Evolutionary conservation across 2,888 invertebrate species (phyloP).

Genomic region (Sphinx pinastri): DNA sequence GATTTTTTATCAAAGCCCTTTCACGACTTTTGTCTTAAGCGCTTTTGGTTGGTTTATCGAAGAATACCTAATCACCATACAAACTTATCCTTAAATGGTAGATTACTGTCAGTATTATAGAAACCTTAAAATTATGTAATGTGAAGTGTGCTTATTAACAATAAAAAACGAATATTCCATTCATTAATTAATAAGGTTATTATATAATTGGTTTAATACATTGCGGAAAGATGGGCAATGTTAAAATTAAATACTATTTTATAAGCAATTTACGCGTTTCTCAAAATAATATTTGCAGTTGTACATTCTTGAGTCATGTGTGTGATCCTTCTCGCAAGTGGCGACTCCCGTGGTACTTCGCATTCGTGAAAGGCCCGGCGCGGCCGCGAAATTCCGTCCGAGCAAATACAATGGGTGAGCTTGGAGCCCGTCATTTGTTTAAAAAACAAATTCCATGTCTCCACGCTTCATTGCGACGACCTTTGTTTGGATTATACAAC

Average conservation of each 20-base stretch:
- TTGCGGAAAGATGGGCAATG: not conserved
- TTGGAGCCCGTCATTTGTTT: slow-evolving; percentile 43
- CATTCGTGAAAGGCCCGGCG: slow-evolving; percentile 33
- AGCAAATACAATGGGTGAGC: slow-evolving; percentile 46
- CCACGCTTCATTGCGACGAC: slow-evolving; percentile 45
- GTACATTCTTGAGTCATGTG: not conserved
- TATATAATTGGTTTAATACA: too few relatives aligned
- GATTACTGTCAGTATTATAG: too few relatives aligned
- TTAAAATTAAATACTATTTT: too few relatives aligned
- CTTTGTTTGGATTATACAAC: slow-evolving; percentile 49
- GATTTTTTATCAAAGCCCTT: not conserved
- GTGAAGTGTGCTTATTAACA: too few relatives aligned
- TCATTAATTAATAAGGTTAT: too few relatives aligned
- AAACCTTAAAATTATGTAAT: too few relatives aligned
- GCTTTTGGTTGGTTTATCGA: too few relatives aligned
- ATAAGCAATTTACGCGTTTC: not conserved
- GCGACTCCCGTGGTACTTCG: not conserved
- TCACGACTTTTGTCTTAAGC: not conserved
- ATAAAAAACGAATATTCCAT: too few relatives aligned
- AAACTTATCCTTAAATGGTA: too few relatives aligned
- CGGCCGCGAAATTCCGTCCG: slow-evolving; percentile 45
- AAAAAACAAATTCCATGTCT: slow-evolving; percentile 55
- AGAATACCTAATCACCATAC: too few relatives aligned
- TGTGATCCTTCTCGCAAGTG: not conserved
- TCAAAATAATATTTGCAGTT: too few relatives aligned